phyloP scores from a whole-genome alignment of 1,140 invertebrate genomes.

The Ceratina australensis region DNA sequence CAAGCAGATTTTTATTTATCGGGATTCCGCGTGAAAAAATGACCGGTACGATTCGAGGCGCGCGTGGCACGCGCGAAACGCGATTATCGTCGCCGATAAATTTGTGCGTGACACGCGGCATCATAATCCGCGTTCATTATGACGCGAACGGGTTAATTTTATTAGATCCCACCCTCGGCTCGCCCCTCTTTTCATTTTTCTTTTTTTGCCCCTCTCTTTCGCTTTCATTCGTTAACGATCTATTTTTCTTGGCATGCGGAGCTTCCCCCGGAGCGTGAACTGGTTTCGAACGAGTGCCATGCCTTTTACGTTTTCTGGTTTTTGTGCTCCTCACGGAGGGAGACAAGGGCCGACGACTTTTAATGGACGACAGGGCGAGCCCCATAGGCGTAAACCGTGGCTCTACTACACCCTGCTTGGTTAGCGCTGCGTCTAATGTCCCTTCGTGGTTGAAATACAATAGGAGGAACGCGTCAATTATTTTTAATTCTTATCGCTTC shows the following conservation, averaged over 20 bases:
- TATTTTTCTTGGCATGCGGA: conserved; percentile 57
- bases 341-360: conserved; percentile 68
- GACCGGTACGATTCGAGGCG: too few relatives aligned
- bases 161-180: conserved; percentile 21
- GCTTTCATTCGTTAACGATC: conserved; percentile 59
- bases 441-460: background rate
- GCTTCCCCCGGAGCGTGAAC: conserved; percentile 67
- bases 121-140: conserved; percentile 48
- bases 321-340: conserved; percentile 64
- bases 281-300: conserved; percentile 69
- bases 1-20: conserved; percentile 4
- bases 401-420: conserved; percentile 21
- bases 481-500: too few relatives aligned
- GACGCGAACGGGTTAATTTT: conserved; percentile 53
- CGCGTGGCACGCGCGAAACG: background rate
- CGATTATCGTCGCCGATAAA: conserved; percentile 27
- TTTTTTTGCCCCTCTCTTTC: background rate
- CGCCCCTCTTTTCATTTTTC: background rate
- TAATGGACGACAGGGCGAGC: conserved; percentile 69
- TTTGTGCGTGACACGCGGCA: conserved; percentile 14
- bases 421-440: conserved; percentile 2
- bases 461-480: background rate
- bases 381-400: conserved; percentile 65
- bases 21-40: conserved; percentile 11
- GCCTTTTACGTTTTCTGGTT: conserved; percentile 71